These are phyloP conservation scores for Poeciliopsis turneri DNA, from an alignment of 2,797 vertebrate species.

Conservation along the genomic window DNA sequence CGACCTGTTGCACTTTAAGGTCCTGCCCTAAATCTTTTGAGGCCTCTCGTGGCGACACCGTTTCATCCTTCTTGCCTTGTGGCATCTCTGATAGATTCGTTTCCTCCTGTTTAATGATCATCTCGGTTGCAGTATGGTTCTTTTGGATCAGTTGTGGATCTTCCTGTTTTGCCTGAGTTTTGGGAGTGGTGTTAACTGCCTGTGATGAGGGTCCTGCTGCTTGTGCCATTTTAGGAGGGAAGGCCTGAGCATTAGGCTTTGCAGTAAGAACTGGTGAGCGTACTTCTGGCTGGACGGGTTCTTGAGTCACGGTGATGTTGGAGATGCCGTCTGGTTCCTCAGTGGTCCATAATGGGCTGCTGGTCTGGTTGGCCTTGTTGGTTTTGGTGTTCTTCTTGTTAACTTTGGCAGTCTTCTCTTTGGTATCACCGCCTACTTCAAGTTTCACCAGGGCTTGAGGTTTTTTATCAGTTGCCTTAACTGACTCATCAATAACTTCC, in stretches of 20 bases:
- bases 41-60: conserved; percentile 5
- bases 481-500: conserved; percentile 31
- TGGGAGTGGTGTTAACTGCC: conserved; percentile 41
- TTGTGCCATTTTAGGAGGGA: conserved; percentile 24
- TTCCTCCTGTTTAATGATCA: conserved; percentile 29
- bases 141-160: conserved; percentile 12
- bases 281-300: conserved; percentile 17
- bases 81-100: conserved; percentile 17
- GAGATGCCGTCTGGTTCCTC: conserved; percentile 15
- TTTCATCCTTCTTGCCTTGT: conserved; percentile 35
- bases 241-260: conserved; percentile 28
- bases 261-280: conserved; percentile 11
- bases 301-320: conserved; percentile 34
- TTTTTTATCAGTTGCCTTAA: conserved; percentile 35
- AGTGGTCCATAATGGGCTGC: conserved; percentile 16
- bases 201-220: conserved; percentile 28
- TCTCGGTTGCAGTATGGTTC: conserved; percentile 11
- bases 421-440: conserved; percentile 31
- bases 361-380: conserved; percentile 14
- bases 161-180: conserved; percentile 2
- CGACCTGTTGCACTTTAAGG: conserved; percentile 12
- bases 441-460: conserved; percentile 15
- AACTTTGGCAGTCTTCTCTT: conserved; percentile 37
- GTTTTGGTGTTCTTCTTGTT: conserved; percentile 41
- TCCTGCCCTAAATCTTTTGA: conserved; percentile 14